Evolutionary conservation across 2,113 vertebrate species (phyloP), one percentile per base, ranked within the genome.

Genomic region (Malurus cyaneus): DNA sequence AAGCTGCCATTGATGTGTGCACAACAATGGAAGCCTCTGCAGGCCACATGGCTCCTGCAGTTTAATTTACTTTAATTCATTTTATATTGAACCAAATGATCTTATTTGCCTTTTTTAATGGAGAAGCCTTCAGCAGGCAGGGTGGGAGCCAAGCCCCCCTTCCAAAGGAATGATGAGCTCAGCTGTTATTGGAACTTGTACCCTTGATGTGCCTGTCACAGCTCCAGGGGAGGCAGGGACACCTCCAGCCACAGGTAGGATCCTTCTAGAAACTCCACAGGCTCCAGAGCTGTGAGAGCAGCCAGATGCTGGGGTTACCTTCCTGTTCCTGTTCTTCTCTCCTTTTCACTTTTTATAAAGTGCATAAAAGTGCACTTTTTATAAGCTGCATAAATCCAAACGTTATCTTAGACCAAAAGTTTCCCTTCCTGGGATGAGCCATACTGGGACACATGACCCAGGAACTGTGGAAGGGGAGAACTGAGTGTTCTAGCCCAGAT

Each of bases 21-120:
- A 96, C 95, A 96, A 98, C 97, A 98, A 97, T 97, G 96, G 82
- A 86, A 80, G 95, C 94, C 70, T 92, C 91, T 81, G 88, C 91
- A 92, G 76, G 95, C 97, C 98, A 97, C 98, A 98, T 98, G 98
- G 97, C 97, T 97, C 93, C 89, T 88, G 60, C 97, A 91, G 94
- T 98, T 98, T 98, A 98, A 98, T 98, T 98, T 98, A 96, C 96
- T 96, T 97, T 97, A 97, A 98, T 98, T 98, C 97, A 94, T 98
- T 98, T 98, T 97, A 95, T 93, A 97, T 98, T 97, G 98, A 98
- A 98, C 97, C 79, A 97, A 98, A 98, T 96, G 97, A 98, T 98
- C 96, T 97, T 93, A 89, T 93, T 92, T 96, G 88, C 84, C 72
- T 97, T 96, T 97, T 97, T 96, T 96, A 98, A 98, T 98, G 97